Evolutionary conservation across 2,888 invertebrate genomes (phyloP).

Genomic region (Eilema depressum): DNA sequence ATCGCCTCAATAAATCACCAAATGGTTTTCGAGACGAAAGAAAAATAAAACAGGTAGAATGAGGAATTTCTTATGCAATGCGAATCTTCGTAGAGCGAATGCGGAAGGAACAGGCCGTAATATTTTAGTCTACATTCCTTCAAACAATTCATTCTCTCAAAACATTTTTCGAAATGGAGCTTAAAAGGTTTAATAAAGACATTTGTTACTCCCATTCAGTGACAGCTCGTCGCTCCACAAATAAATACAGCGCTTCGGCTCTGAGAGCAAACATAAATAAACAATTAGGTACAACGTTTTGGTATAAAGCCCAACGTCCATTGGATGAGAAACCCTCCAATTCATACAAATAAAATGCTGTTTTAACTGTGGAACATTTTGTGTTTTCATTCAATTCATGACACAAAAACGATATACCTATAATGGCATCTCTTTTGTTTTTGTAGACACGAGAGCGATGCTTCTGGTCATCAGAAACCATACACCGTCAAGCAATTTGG

Average conservation of each 20-base stretch:
- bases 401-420: background rate
- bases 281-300: conserved; percentile 28
- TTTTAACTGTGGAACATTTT: conserved; percentile 4
- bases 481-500: background rate
- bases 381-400: background rate
- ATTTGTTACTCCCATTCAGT: conserved; percentile 14
- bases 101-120: background rate
- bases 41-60: too few relatives aligned
- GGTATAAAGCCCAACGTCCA: background rate
- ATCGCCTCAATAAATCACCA: too few relatives aligned
- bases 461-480: background rate
- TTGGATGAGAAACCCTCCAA: background rate
- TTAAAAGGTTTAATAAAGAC: conserved; percentile 24
- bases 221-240: conserved; percentile 34
- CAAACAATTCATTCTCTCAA: conserved; percentile 8
- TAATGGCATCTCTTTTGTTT: background rate
- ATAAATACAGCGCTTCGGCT: conserved; percentile 36
- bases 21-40: background rate
- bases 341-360: background rate
- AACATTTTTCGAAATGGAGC: conserved; percentile 9
- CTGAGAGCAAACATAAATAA: conserved; percentile 49
- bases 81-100: background rate
- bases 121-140: conserved; percentile 2
- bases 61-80: background rate
- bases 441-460: too few relatives aligned